Base-by-base conservation (phyloP, 2,797 vertebrate genomes). In the Gymnocypris eckloni region DNA sequence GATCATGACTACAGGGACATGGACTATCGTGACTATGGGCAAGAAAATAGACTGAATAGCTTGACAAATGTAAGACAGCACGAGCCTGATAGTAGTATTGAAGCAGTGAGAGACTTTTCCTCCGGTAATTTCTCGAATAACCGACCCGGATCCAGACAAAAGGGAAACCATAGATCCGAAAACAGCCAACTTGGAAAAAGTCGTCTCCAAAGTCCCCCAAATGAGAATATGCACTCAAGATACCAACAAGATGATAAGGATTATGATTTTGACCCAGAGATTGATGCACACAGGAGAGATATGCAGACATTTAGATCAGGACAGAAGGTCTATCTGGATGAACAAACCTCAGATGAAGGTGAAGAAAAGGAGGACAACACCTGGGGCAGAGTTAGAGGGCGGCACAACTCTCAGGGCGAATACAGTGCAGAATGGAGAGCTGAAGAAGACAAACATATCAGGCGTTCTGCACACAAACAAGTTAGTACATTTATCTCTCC, bases 1-100 rank as follows among this genome's bases (percentile, higher is more conserved):
- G 96, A 97, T 81, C 97, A 97, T 52, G 97, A 97, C 91, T 97
- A 97, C 87, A 92, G 95, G 20, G 97, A 97, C 83, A 97, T 97
- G 96, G 97, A 98, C 90, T 98, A 97, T 86, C 90, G 97, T 0
- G 96, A 93, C 15, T 97, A 96, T 11, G 92, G 95, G 59, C 95
- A 95, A 59, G 77, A 85, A 66, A 85, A 80, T 80, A 78, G 67
- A 48, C 41, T 64, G 18, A 80, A 54, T 85, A 64, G 69, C 16
- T 41, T 76, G 16, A 73, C 25, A 66, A 78, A 80, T 50, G 90
- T 92, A 79, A 72, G 92, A 41, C 89, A 86, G 3, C 93, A 89
- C 13, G 82, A 87, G 25, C 90, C 41, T 1, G 92, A 92, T 0
- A 91, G 92, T 79, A 86, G 89, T 18, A 48, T 87, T 0, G 78